Evolutionary conservation across 1,140 invertebrate genomes (phyloP), one percentile per base, ranked within the genome.

Genomic region (Musca vetustissima): DNA sequence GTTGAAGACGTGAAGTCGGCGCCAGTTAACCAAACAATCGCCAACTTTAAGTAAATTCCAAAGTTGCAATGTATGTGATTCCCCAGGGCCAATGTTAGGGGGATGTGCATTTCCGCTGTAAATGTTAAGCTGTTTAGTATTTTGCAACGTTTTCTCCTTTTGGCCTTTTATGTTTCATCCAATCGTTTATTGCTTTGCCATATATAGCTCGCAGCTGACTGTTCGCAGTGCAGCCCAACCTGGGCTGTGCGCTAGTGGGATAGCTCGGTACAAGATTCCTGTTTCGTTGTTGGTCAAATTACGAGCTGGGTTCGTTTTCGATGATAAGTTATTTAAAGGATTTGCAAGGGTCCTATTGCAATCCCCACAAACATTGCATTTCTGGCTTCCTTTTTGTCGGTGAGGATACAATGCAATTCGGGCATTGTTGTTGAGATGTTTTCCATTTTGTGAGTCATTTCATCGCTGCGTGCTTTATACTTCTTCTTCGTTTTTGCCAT

Each of bases 301-400:
- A 61, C 17, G 36, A 61, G 28, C 36, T 36, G 36, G 28, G 57
- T 61, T 24, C 19, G n/a, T 36, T 61, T 19, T 36, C 28, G 36
- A 36, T 17, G 57, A 61, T 61, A 61, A 61, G 57, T 61, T 61
- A 61, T 61, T 61, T 61, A 61, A 19, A 61, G 57, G 57, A 61
- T 61, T 55, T 55, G 14, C 22, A 43, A 43, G 11, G 36, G 36
- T 43, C 36, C 49, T 22, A 21, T 52, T 52, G 49, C 17, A 21
- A 21, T 52, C 21, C 9, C 17, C 49, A 52, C 17, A 52, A 52
- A 52, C 21, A 52, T 52, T 52, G 17, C 49, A 21, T 22, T 52
- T 4, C 19, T 50, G 17, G 49, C 49, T 52, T 52, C 49, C 21
- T 52, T 19, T 19, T 52, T 19, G n/a, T 52, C 36, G 36, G 36